Conservation (phyloP, 2,797 vertebrate genomes). For the Typhlichthys subterraneus region DNA sequence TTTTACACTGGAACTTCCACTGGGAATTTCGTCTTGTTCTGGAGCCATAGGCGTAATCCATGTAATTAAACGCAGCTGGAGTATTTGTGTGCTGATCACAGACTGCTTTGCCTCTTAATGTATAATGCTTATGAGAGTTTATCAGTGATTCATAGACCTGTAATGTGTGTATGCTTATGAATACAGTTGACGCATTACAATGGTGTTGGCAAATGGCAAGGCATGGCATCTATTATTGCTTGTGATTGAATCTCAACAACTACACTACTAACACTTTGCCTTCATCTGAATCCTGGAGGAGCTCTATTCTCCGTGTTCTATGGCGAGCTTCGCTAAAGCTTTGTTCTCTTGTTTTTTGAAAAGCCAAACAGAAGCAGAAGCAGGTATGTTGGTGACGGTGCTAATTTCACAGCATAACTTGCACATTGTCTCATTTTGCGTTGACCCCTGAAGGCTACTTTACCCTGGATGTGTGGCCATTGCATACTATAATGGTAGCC, state of each 20-base stretch:
- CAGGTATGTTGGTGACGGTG: slow-evolving; percentile 82
- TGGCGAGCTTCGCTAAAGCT: slow-evolving; percentile 54
- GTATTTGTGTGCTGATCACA: not conserved
- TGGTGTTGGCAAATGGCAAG: not conserved
- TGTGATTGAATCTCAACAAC: too few species aligned
- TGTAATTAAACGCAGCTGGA: not conserved
- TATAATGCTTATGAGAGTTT: not conserved
- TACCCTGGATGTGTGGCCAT: not conserved
- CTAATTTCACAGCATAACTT: slow-evolving; percentile 2
- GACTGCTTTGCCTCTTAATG: not conserved
- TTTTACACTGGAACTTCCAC: too few species aligned
- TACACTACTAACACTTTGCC: not conserved
- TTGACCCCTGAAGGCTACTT: not conserved
- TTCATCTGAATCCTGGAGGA: slow-evolving; percentile 1
- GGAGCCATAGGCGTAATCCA: too few species aligned
- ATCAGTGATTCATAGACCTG: not conserved
- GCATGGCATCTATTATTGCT: too few species aligned
- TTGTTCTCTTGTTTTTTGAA: slow-evolving; percentile 78
- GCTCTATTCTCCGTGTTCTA: not conserved
- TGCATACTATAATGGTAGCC: not conserved
- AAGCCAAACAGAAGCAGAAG: slow-evolving; percentile 99
- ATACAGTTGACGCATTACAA: not conserved
- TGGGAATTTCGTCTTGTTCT: too few species aligned
- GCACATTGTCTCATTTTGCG: not conserved
- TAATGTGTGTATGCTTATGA: not conserved